These are phyloP conservation scores for Scalopus aquaticus DNA, from an alignment of 2,113 vertebrate species.

Conservation along the genomic window DNA sequence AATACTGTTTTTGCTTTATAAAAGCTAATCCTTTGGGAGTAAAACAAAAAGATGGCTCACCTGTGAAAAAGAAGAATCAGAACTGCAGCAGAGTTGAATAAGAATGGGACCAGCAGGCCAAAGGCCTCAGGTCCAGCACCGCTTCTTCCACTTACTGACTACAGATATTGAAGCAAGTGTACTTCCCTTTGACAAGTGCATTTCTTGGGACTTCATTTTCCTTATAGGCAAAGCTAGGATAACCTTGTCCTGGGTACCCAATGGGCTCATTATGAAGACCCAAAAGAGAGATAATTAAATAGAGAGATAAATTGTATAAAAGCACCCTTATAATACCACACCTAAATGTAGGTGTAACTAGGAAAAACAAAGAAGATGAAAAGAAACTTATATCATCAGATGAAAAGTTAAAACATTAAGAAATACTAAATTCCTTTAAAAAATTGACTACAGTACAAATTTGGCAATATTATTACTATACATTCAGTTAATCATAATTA, in stretches of 20 bases:
- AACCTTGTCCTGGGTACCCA: not conserved
- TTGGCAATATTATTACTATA: not conserved
- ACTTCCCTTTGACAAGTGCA: not conserved
- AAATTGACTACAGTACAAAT: not conserved
- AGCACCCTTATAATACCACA: not conserved
- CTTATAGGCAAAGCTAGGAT: not conserved
- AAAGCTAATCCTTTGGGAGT: not conserved
- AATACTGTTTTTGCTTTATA: not conserved
- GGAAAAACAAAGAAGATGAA: not conserved
- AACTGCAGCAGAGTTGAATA: not conserved
- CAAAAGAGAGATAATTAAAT: not conserved
- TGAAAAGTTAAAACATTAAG: not conserved
- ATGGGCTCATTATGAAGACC: not conserved
- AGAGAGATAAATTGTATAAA: not conserved
- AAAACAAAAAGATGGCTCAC: not conserved
- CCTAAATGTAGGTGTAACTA: not conserved
- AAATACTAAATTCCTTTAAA: not conserved
- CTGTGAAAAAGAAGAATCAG: not conserved
- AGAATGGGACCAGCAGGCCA: not conserved
- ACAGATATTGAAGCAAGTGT: not conserved
- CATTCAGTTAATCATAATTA: not conserved
- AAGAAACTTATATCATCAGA: not conserved
- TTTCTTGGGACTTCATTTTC: not conserved
- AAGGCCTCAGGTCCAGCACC: not conserved
- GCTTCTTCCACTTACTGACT: not conserved